Conservation (phyloP, 2,888 invertebrate genomes). For the Nephrotoma guestfalica region DNA sequence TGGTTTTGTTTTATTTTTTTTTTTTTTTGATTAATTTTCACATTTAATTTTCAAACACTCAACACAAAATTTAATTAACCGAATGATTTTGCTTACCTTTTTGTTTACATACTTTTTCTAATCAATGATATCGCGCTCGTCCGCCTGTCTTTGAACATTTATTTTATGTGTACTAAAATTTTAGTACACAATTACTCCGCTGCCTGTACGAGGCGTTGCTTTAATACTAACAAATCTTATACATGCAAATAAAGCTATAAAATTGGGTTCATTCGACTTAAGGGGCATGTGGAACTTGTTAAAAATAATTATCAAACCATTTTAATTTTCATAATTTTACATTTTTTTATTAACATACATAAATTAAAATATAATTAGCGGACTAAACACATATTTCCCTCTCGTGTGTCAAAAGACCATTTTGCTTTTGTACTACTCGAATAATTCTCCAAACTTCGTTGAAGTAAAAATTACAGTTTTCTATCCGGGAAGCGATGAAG, state of each 20-base stretch:
- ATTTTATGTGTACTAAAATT: neutral
- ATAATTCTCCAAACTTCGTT: too few relatives aligned
- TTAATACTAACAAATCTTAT: neutral
- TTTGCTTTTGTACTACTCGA: neutral
- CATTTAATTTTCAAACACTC: neutral
- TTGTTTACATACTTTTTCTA: neutral
- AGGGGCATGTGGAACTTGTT: neutral
- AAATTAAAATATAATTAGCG: neutral
- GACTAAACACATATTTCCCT: neutral
- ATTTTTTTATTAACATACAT: neutral
- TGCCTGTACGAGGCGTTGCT: neutral
- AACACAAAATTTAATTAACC: neutral
- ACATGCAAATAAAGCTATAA: neutral
- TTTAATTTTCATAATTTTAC: neutral
- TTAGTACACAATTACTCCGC: neutral
- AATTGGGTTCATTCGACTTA: neutral
- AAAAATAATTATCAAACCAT: neutral
- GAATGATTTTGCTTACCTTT: neutral
- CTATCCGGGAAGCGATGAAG: too few relatives aligned
- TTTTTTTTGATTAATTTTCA: neutral
- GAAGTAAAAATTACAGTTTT: too few relatives aligned
- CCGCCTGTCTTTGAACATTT: neutral
- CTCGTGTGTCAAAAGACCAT: neutral
- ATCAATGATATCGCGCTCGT: neutral
- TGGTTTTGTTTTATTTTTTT: neutral